phyloP scores from a whole-genome alignment of 2,113 vertebrate species.

The Rafetus swinhoei region DNA sequence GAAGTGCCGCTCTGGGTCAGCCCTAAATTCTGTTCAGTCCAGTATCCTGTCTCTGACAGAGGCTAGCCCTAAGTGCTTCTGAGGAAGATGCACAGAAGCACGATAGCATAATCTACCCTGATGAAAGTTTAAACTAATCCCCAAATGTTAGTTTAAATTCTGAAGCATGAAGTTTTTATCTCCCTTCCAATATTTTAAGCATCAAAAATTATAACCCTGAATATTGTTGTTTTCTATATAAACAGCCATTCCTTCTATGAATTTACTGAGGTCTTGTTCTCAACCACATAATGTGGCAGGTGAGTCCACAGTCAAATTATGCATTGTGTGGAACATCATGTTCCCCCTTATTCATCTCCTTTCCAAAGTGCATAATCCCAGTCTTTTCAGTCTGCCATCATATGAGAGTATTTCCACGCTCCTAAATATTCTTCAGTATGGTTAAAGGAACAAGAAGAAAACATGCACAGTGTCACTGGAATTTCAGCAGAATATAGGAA shows the following conservation, averaged over 20 bases:
- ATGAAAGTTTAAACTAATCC: neutral
- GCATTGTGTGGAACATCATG: accelerated
- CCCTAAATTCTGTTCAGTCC: accelerated
- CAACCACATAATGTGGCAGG: neutral
- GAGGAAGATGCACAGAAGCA: neutral
- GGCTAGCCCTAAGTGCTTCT: neutral
- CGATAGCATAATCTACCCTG: neutral
- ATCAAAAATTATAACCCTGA: neutral
- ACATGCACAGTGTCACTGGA: neutral
- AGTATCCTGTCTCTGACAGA: neutral
- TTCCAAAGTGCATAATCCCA: neutral
- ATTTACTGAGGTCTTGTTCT: neutral
- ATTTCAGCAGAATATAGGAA: neutral
- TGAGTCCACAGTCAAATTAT: neutral
- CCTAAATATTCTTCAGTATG: neutral
- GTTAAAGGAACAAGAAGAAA: accelerated
- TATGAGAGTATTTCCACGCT: neutral
- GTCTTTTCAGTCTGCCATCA: neutral
- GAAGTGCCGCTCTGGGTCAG: accelerated
- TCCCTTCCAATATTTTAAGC: neutral
- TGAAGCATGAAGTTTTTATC: neutral
- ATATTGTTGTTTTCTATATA: neutral
- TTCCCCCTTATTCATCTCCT: neutral
- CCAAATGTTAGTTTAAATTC: neutral
- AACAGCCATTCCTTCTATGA: neutral